Conservation (phyloP, 2,797 vertebrate genomes). For the Dipus sagitta region DNA sequence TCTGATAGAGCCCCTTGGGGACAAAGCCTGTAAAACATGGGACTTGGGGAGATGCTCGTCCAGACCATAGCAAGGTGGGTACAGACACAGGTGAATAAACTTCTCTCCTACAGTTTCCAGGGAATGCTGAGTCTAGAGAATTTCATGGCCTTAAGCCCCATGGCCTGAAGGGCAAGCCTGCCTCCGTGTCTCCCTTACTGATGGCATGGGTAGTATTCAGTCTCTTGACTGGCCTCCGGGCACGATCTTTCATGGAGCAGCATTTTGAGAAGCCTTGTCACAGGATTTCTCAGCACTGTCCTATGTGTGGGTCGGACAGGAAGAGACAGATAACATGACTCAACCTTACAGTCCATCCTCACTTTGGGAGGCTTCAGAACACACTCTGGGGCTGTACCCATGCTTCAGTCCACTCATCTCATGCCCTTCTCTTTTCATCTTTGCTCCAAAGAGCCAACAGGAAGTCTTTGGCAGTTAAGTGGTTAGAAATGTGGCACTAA, state of each 20-base stretch:
- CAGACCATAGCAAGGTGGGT: neutral
- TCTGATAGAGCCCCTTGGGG: neutral
- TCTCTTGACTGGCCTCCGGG: neutral
- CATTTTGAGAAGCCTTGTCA: neutral
- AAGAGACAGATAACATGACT: neutral
- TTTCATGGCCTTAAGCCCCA: too few species aligned
- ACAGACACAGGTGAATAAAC: too few species aligned
- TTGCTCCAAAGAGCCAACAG: neutral
- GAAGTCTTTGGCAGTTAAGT: fast-evolving
- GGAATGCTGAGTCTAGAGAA: neutral
- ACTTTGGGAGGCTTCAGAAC: neutral
- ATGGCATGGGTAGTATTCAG: too few species aligned
- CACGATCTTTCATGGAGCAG: neutral
- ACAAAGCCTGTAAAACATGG: neutral
- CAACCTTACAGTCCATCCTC: neutral
- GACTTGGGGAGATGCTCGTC: neutral
- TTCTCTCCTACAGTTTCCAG: neutral
- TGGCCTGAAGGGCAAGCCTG: neutral
- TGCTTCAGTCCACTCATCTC: neutral
- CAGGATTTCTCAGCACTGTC: neutral
- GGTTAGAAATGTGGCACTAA: fast-evolving
- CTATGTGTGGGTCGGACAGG: neutral
- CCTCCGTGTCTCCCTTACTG: too few species aligned
- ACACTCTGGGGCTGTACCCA: neutral
- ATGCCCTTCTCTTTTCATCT: neutral